A percentile compares a stretch with the other conserved stretches of the same genome.
Evolutionary conservation across 2,797 vertebrate species (phyloP).

Genomic region (Phataginus tricuspis): DNA sequence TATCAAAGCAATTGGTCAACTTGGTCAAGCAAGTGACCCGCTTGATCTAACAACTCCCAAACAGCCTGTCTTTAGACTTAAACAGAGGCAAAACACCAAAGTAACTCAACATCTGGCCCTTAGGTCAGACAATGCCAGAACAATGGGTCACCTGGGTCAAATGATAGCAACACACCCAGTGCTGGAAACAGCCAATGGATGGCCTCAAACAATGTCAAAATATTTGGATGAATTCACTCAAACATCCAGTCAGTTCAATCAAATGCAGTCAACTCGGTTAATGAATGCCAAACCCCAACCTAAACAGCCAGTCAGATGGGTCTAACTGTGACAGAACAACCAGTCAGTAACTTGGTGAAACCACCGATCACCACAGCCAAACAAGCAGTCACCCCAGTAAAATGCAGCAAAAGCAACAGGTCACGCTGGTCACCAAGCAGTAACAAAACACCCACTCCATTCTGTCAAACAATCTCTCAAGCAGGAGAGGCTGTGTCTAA

Average conservation of each 20-base stretch:
- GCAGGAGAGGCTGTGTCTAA: conserved; percentile 77
- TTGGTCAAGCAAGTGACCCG: conserved; percentile 49
- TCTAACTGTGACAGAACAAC: conserved; percentile 53
- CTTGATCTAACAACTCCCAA: conserved; percentile 55
- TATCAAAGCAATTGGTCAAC: conserved; percentile 40
- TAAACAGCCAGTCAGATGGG: conserved; percentile 55
- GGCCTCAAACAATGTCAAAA: conserved; percentile 69
- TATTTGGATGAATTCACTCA: conserved; percentile 79
- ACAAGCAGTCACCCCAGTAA: conserved; percentile 76
- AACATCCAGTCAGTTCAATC: conserved; percentile 74
- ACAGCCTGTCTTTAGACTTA: conserved; percentile 49
- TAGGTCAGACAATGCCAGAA: conserved; percentile 55
- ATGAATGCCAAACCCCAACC: conserved; percentile 67
- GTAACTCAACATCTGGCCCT: background rate
- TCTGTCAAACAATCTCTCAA: conserved; percentile 82
- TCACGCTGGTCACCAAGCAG: conserved; percentile 73
- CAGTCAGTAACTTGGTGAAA: conserved; percentile 72
- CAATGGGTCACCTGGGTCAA: conserved; percentile 50
- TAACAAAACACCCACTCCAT: conserved; percentile 81
- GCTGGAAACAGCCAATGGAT: conserved; percentile 64
- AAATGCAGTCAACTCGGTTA: conserved; percentile 60
- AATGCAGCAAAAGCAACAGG: conserved; percentile 69
- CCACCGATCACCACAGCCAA: conserved; percentile 72
- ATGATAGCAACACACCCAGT: conserved; percentile 35
- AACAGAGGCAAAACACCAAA: conserved; percentile 39